Conservation (phyloP, 1,140 invertebrate species). For the Zelostemma sp. region DNA sequence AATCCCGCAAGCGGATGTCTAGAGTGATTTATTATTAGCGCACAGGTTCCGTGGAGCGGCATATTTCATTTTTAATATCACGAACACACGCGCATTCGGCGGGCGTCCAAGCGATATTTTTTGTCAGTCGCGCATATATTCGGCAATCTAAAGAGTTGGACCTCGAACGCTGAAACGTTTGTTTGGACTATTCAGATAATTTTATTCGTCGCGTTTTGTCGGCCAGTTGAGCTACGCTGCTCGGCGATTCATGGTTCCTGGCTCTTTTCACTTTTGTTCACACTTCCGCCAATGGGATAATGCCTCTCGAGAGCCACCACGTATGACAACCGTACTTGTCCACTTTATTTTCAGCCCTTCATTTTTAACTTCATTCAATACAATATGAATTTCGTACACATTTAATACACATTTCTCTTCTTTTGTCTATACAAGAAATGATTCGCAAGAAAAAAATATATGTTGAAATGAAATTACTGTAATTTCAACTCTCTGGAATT, state of each 20-base stretch:
- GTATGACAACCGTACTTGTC: no score
- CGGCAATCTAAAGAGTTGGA: neutral
- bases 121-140: neutral
- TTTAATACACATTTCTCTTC: no score
- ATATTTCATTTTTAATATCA: conserved; percentile 28
- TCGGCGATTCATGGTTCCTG: neutral
- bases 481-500: no score
- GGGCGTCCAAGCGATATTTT: conserved; percentile 2
- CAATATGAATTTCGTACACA: neutral
- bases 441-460: no score
- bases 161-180: neutral
- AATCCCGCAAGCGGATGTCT: conserved; percentile 15
- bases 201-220: conserved; percentile 2
- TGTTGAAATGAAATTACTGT: neutral
- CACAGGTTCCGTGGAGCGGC: conserved; percentile 14
- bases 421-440: no score
- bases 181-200: conserved; percentile 3
- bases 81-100: neutral
- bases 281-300: neutral
- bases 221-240: neutral
- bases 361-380: neutral
- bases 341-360: neutral
- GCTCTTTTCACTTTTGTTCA: neutral
- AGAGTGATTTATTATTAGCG: conserved; percentile 22
- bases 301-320: neutral